Percentiles rank a stretch among this genome's conserved stretches.
phyloP scores from a whole-genome alignment of 2,797 vertebrate genomes.

The Lophotriccus pileatus region DNA sequence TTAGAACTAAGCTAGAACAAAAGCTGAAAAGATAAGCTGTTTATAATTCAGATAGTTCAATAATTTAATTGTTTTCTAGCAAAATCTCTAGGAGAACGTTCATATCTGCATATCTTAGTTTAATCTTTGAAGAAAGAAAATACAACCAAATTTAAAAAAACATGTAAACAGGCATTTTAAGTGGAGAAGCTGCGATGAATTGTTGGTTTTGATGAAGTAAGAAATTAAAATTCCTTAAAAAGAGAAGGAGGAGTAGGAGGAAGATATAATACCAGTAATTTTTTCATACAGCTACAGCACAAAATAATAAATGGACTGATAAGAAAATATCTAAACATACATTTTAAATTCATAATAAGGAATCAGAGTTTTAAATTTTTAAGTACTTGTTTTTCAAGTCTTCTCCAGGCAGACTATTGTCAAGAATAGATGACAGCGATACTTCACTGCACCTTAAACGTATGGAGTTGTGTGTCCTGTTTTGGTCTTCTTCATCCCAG shows the following conservation, averaged over 20 bases:
- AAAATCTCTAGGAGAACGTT: background rate
- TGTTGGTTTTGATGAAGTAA: background rate
- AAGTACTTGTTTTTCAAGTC: background rate
- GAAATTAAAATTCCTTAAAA: conserved; percentile 18
- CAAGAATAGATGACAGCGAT: background rate
- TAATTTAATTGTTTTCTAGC: background rate
- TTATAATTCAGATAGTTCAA: background rate
- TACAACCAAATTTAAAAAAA: background rate
- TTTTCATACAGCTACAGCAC: background rate
- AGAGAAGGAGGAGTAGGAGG: background rate
- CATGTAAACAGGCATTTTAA: background rate
- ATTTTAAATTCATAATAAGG: background rate
- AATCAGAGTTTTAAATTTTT: background rate
- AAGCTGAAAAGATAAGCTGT: background rate
- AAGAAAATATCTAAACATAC: background rate
- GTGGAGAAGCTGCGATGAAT: background rate
- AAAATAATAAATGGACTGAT: background rate
- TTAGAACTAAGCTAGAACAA: background rate
- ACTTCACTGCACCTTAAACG: background rate
- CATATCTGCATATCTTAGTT: background rate
- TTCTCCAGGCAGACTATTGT: background rate
- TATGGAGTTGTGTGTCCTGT: background rate
- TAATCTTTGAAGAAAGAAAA: background rate
- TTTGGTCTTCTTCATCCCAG: background rate
- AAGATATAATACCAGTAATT: conserved; percentile 11